Conservation (phyloP, 1,140 invertebrate species). For the Solenopsis invicta region DNA sequence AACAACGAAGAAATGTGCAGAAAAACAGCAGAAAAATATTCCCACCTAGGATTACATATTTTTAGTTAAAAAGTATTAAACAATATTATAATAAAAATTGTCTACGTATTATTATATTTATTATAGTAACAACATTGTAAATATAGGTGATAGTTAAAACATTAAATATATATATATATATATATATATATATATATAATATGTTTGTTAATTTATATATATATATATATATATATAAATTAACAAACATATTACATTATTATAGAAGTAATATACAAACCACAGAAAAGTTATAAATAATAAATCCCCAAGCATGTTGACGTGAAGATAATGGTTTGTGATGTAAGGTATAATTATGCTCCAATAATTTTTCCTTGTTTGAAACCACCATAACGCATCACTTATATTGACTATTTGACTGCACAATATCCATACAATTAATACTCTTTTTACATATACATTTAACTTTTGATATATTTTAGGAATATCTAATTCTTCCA, state of each 20-base stretch:
- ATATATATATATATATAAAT: too few species aligned
- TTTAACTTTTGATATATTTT: conserved; percentile 24
- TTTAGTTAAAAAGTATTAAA: too few species aligned
- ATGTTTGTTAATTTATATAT: too few species aligned
- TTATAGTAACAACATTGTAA: too few species aligned
- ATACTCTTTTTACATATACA: background rate
- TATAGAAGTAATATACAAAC: background rate
- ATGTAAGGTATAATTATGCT: background rate
- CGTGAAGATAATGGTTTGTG: background rate
- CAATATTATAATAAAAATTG: too few species aligned
- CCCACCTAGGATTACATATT: too few species aligned
- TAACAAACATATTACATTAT: background rate
- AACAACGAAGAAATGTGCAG: too few species aligned
- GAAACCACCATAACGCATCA: background rate
- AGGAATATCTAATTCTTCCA: conserved; percentile 25
- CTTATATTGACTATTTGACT: background rate
- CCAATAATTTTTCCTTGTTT: background rate
- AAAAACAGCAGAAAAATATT: too few species aligned
- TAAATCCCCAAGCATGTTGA: background rate
- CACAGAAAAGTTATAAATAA: background rate
- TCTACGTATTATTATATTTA: too few species aligned
- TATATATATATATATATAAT: too few species aligned
- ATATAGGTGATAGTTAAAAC: too few species aligned
- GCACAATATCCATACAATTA: conserved; percentile 8
- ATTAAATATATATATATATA: too few species aligned